Evolutionary conservation across 2,113 vertebrate genomes (phyloP), one percentile per base, ranked within the genome.

Genomic region (Xiphophorus couchianus): DNA sequence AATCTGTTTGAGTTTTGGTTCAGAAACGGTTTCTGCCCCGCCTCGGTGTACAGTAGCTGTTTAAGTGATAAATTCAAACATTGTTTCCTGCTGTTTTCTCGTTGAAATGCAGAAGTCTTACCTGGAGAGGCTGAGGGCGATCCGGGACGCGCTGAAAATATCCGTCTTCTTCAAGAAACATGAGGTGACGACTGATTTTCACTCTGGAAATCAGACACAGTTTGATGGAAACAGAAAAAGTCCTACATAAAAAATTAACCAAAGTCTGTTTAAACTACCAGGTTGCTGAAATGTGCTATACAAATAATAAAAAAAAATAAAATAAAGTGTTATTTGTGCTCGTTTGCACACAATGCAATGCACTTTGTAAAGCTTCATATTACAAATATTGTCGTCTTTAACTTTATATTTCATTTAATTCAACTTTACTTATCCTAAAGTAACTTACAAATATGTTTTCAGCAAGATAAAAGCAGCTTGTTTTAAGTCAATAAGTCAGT

Each of bases 101-200:
- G 35, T 73, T 75, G 8, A 67, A 66, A 80, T 31, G 60, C 92
- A 99, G 98, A 94, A 91, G 88, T 95, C 95, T 81, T 99, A 99
- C 90, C 92, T 97, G 93, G 94, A 81, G 70, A 96, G 96, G 77
- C 95, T 99, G 91, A 92, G 89, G 76, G 95, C 97, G 89, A 97
- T 99, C 89, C 95, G 85, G 84, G 90, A 93, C 76, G 93, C 96
- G 65, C 94, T 99, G 81, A 95, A 95, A 81, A 94, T 88, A 77
- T 99, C 98, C 0, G 94, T 96, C 75, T 99, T 99, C 94, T 99
- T 99, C 88, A 95, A 93, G 81, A 93, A 74, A 74, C 98, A 99
- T 6, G 98, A 99, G 97, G 98, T 99, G 84, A 95, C 29, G 58
- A 35, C n/a, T 68, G 14, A 73, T 65, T 31, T 19, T 0, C 30